A percentile compares a stretch with the other conserved stretches of the same genome.
These are phyloP conservation scores for Rattus rattus DNA, from an alignment of 2,113 vertebrate species.

Conservation along the genomic window DNA sequence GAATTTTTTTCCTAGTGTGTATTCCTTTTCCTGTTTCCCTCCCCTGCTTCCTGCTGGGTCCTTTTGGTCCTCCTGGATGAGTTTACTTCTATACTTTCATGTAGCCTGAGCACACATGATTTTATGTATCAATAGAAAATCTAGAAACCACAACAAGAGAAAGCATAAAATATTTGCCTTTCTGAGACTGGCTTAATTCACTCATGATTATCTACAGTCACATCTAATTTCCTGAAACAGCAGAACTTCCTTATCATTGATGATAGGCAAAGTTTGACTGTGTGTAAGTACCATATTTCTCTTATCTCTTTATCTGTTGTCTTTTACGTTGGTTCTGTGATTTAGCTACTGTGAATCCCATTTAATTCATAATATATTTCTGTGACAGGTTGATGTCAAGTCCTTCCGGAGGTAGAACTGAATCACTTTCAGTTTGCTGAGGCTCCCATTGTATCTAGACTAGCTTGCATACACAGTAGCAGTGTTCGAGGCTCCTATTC, in stretches of 20 bases:
- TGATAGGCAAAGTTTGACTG: not conserved
- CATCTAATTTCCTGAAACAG: not conserved
- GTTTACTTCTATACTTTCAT: not conserved
- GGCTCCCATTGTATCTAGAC: too few species aligned
- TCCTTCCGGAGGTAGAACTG: not conserved
- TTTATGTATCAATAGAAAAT: not conserved
- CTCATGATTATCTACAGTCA: not conserved
- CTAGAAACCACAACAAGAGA: not conserved
- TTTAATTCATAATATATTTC: not conserved
- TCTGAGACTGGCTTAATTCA: not conserved
- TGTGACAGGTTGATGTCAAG: not conserved
- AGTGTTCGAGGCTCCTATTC: accelerated
- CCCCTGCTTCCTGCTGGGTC: not conserved
- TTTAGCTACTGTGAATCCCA: not conserved
- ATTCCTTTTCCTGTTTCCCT: too few species aligned
- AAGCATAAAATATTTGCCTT: not conserved
- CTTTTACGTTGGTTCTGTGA: not conserved
- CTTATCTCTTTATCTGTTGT: not conserved
- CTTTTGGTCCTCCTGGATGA: not conserved
- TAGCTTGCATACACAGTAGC: not conserved
- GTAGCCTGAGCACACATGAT: not conserved
- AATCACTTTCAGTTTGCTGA: not conserved
- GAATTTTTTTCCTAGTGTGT: not conserved
- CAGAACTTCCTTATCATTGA: not conserved
- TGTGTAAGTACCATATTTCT: not conserved